Conservation (phyloP, 2,797 vertebrate genomes). For the Notolabrus celidotus region DNA sequence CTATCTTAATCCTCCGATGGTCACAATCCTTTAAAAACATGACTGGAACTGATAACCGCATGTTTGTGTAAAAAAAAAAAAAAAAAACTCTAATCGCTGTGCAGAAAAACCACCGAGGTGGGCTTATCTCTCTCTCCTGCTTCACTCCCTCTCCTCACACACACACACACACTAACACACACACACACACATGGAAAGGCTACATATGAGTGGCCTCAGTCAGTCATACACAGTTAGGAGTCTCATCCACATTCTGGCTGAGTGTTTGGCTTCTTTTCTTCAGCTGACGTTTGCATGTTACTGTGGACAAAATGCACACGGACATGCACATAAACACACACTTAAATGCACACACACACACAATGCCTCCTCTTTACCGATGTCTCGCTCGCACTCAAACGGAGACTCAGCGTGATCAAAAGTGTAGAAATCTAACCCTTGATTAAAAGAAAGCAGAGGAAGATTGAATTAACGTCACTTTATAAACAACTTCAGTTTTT, state of each 20-base stretch:
- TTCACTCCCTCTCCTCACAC: constrained; percentile 17
- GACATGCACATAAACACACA: constrained; percentile 19
- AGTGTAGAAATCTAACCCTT: constrained; percentile 15
- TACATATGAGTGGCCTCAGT: constrained; percentile 52
- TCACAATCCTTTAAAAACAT: constrained; percentile 14
- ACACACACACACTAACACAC: constrained; percentile 29
- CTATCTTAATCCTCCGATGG: constrained; percentile 8
- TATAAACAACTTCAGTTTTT: constrained; percentile 39
- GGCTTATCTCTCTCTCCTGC: constrained; percentile 29
- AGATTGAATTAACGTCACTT: constrained; percentile 6
- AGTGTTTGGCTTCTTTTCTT: constrained; percentile 58
- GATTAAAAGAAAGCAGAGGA: background rate
- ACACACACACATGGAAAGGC: constrained; percentile 22
- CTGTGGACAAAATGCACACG: constrained; percentile 42
- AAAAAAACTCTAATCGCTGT: background rate
- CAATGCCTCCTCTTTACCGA: background rate
- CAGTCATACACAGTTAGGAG: constrained; percentile 72
- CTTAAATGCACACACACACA: constrained; percentile 16
- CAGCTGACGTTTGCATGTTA: constrained; percentile 68
- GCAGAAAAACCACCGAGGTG: constrained; percentile 35
- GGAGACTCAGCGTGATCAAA: constrained; percentile 27
- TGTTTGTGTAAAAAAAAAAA: constrained; percentile 17
- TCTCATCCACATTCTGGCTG: constrained; percentile 76
- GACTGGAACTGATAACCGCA: constrained; percentile 33
- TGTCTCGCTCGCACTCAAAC: constrained; percentile 19